phyloP scores from a whole-genome alignment of 2,888 invertebrate species.

The Protonemura montana region DNA sequence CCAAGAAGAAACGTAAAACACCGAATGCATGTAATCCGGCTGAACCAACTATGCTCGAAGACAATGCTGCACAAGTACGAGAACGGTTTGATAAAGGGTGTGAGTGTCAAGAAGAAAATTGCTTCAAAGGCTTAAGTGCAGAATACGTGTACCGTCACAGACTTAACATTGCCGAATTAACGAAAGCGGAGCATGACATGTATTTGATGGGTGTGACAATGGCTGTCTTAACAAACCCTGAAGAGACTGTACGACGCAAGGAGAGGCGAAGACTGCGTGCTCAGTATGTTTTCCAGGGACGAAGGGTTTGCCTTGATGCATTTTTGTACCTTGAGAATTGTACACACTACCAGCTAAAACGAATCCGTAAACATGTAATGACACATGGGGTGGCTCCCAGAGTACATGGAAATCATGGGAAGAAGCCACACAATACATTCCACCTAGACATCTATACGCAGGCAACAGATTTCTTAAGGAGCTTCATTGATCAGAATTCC shows the following conservation, averaged over 20 bases:
- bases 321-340: constrained; percentile 82
- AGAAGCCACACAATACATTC: constrained; percentile 82
- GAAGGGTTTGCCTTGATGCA: constrained; percentile 79
- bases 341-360: constrained; percentile 79
- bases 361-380: constrained; percentile 80
- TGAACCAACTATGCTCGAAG: constrained; percentile 73
- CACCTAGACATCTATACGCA: constrained; percentile 80
- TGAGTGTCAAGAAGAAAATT: constrained; percentile 78
- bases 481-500: constrained; percentile 73
- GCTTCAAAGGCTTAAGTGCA: constrained; percentile 76
- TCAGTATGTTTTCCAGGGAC: constrained; percentile 79
- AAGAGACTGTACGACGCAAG: constrained; percentile 75
- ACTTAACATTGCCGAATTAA: constrained; percentile 79
- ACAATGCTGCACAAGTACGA: constrained; percentile 73
- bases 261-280: constrained; percentile 76
- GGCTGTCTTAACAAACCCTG: constrained; percentile 77
- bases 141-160: constrained; percentile 79
- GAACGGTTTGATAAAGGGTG: constrained; percentile 75
- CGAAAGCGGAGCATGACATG: constrained; percentile 85
- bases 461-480: constrained; percentile 78
- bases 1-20: not conserved
- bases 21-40: constrained; percentile 55
- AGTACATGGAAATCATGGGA: constrained; percentile 81
- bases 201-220: constrained; percentile 86
- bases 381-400: constrained; percentile 80